phyloP scores from a whole-genome alignment of 2,888 invertebrate genomes.

The Cinara cedri region DNA sequence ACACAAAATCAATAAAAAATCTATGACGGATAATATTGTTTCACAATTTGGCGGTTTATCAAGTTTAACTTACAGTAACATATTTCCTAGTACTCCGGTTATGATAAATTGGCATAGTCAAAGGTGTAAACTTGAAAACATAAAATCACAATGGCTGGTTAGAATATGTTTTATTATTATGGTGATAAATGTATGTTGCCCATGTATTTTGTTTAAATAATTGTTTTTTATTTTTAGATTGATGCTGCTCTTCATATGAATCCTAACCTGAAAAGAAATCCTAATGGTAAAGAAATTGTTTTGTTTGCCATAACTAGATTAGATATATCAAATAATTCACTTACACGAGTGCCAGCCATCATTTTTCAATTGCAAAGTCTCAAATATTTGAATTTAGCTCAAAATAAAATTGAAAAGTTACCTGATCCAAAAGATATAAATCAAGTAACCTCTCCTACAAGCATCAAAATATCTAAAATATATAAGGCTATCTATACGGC shows the following conservation, averaged over 20 bases:
- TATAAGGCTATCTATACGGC: slow-evolving; percentile 68
- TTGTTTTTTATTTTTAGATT: slow-evolving; percentile 63
- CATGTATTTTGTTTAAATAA: background rate
- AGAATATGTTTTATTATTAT: slow-evolving; percentile 55
- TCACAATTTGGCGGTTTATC: slow-evolving; percentile 67
- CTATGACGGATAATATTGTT: slow-evolving; percentile 72
- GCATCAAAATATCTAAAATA: slow-evolving; percentile 59
- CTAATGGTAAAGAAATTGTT: slow-evolving; percentile 71
- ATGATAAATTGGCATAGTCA: slow-evolving; percentile 93
- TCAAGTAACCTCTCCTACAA: slow-evolving; percentile 61
- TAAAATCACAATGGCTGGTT: slow-evolving; percentile 69
- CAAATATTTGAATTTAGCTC: slow-evolving; percentile 83
- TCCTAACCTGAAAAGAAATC: slow-evolving; percentile 76
- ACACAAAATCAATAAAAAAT: slow-evolving; percentile 88
- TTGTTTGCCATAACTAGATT: slow-evolving; percentile 91
- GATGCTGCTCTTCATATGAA: slow-evolving; percentile 86
- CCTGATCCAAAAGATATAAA: slow-evolving; percentile 65
- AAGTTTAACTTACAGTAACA: slow-evolving; percentile 75
- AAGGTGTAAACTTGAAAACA: slow-evolving; percentile 72
- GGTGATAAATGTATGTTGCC: background rate
- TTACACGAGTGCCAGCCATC: slow-evolving; percentile 78
- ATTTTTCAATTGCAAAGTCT: slow-evolving; percentile 85
- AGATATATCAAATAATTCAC: slow-evolving; percentile 88
- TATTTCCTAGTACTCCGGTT: slow-evolving; percentile 83
- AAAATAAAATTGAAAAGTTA: slow-evolving; percentile 83